Percentiles rank a stretch among this genome's conserved stretches.
Conservation (phyloP, 2,888 invertebrate species). For the Chymomyza amoena region DNA sequence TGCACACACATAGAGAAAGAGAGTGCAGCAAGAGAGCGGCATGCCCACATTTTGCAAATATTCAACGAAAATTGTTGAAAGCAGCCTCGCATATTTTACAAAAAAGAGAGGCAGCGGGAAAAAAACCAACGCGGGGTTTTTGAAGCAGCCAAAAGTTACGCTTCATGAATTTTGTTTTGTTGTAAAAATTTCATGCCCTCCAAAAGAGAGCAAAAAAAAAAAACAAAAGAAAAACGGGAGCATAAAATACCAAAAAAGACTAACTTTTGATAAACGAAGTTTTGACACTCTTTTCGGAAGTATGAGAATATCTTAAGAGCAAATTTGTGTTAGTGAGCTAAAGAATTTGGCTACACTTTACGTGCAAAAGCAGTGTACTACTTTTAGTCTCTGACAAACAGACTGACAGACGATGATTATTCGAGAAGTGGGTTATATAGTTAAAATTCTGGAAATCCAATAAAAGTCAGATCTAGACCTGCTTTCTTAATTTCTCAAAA, state of each 20-base stretch:
- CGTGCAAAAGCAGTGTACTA: no score
- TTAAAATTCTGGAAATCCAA: no score
- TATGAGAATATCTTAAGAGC: neutral
- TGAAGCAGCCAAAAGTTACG: conserved; percentile 10
- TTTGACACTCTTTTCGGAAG: neutral
- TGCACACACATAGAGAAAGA: neutral
- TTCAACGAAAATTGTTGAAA: conserved; percentile 63
- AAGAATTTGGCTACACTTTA: no score
- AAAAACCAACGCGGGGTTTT: neutral
- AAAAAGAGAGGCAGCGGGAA: conserved; percentile 3
- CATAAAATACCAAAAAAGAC: neutral
- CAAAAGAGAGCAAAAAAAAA: conserved; percentile 25
- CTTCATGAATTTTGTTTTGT: conserved; percentile 36
- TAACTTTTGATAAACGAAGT: neutral
- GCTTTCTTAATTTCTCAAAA: no score
- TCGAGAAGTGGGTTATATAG: no score
- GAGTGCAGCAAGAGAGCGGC: conserved; percentile 2
- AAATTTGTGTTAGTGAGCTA: no score
- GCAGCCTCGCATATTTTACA: conserved; percentile 51
- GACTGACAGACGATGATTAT: no score
- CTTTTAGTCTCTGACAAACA: no score
- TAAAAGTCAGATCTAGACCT: no score
- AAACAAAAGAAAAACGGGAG: conserved; percentile 12
- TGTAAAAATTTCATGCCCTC: conserved; percentile 6
- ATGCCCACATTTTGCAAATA: conserved; percentile 64